Evolutionary conservation across 2,113 vertebrate genomes (phyloP).

Genomic region (Grallaria varia): DNA sequence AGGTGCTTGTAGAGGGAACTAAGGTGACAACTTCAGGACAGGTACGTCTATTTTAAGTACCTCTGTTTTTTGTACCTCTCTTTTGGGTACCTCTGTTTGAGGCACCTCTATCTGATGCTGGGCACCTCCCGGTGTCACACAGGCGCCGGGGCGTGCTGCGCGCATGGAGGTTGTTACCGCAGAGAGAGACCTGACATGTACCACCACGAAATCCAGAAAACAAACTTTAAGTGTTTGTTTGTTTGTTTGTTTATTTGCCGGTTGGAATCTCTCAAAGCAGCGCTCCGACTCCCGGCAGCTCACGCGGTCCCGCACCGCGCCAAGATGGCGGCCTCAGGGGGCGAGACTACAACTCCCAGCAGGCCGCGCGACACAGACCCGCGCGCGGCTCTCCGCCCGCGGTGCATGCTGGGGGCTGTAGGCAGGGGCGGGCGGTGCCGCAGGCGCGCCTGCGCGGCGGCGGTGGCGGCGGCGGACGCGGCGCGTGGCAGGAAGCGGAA

Average conservation of each 20-base stretch:
- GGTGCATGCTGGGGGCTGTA: neutral
- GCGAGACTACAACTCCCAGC: neutral
- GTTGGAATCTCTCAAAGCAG: neutral
- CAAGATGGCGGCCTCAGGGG: accelerated
- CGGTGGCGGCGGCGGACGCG: no score
- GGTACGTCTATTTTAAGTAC: no score
- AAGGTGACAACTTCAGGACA: no score
- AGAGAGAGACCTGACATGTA: neutral
- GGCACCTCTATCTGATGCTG: no score
- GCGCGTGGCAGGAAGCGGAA: conserved; percentile 85
- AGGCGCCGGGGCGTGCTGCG: no score
- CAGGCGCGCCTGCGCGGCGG: neutral
- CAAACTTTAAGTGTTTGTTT: neutral
- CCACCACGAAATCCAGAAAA: neutral
- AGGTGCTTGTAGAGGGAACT: no score
- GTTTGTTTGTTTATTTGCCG: neutral
- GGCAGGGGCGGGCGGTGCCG: accelerated
- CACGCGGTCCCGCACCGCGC: accelerated
- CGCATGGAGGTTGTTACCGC: accelerated
- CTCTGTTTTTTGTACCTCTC: no score
- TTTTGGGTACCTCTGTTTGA: no score
- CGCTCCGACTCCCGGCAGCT: no score
- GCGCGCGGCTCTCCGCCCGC: neutral
- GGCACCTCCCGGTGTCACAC: no score
- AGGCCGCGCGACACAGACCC: neutral